These are phyloP conservation scores for Vimba vimba DNA, from an alignment of 2,113 vertebrate genomes.

Conservation along the genomic window DNA sequence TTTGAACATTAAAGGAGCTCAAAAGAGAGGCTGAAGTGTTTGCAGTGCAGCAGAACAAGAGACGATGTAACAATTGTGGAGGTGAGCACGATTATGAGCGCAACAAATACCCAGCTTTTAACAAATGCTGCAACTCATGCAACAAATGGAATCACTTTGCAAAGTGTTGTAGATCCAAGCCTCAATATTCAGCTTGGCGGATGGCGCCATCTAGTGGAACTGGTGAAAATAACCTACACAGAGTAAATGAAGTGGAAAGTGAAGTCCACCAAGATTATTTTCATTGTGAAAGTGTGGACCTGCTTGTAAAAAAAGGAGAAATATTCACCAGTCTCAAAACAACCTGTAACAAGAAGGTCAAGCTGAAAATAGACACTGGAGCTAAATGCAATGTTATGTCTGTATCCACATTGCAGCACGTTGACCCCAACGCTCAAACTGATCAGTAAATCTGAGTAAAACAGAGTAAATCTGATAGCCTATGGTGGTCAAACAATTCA, in stretches of 20 bases:
- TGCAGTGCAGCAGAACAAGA: no score
- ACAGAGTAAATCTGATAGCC: not conserved
- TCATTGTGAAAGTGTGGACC: slow-evolving; percentile 3
- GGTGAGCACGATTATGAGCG: no score
- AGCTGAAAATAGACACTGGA: not conserved
- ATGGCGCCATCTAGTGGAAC: no score
- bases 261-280: not conserved
- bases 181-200: no score
- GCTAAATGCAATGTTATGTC: not conserved
- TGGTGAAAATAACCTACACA: not conserved
- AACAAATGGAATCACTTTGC: no score
- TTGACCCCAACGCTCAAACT: not conserved
- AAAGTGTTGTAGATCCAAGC: no score
- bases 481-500: not conserved
- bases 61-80: no score
- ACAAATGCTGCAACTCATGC: no score
- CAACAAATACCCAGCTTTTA: no score
- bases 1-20: no score
- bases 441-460: not conserved
- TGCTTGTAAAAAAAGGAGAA: not conserved
- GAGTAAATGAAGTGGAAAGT: not conserved
- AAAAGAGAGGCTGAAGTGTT: no score
- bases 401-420: not conserved
- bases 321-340: not conserved
- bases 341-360: not conserved